phyloP scores from a whole-genome alignment of 1,140 invertebrate species.

The Octopus sinensis region DNA sequence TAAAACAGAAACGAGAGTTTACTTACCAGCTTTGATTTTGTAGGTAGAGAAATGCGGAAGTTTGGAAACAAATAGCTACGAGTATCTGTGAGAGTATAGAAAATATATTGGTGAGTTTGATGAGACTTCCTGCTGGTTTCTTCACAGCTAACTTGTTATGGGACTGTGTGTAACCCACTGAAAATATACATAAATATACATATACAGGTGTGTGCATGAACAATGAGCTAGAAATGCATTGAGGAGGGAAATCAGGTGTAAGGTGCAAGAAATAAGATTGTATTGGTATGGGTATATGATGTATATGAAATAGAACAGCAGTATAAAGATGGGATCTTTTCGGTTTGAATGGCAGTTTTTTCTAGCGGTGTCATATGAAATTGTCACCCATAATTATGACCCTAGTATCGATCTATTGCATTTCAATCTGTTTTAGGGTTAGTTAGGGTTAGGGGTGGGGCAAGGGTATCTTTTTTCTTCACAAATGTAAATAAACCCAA shows the following conservation, averaged over 20 bases:
- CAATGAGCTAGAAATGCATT: background rate
- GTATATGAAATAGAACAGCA: background rate
- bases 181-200: conserved; percentile 26
- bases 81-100: conserved; percentile 70
- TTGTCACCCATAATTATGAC: too few species aligned
- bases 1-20: background rate
- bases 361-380: background rate
- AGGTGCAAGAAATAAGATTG: background rate
- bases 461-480: too few species aligned
- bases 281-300: background rate
- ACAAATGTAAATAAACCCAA: too few species aligned
- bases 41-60: conserved; percentile 65
- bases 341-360: background rate
- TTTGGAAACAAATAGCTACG: conserved; percentile 67
- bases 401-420: too few species aligned
- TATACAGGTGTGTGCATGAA: background rate
- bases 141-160: conserved; percentile 68
- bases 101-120: conserved; percentile 58
- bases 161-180: conserved; percentile 64
- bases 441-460: too few species aligned
- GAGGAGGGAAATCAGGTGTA: background rate
- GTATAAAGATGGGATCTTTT: background rate
- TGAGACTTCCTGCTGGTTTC: conserved; percentile 68
- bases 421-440: too few species aligned
- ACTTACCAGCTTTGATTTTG: conserved; percentile 69